Conservation (phyloP, 1,140 invertebrate genomes). For the Lethrus apterus region DNA sequence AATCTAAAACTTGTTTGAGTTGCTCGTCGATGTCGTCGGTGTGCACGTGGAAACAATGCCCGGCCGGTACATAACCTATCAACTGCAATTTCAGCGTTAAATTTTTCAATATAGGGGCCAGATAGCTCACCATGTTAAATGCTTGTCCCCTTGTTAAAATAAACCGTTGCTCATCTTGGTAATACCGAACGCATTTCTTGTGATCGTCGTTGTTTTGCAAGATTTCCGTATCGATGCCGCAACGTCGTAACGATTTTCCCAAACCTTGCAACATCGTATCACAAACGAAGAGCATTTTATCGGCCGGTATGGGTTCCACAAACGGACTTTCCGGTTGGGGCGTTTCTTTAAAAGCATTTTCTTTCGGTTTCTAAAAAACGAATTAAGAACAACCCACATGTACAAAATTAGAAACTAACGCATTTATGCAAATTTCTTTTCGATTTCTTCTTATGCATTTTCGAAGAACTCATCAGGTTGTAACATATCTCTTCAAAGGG, state of each 20-base stretch:
- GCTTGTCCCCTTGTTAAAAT: constrained; percentile 50
- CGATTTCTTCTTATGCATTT: constrained; percentile 42
- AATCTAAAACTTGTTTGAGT: constrained; percentile 50
- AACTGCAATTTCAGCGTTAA: constrained; percentile 37
- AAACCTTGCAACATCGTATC: constrained; percentile 50
- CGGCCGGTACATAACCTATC: constrained; percentile 41
- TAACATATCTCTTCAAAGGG: constrained; percentile 54
- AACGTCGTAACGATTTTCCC: constrained; percentile 53
- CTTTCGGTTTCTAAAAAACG: constrained; percentile 17
- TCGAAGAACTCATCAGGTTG: constrained; percentile 45
- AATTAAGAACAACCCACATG: not conserved
- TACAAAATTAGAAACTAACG: not conserved
- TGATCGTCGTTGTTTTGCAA: constrained; percentile 45
- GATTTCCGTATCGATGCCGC: constrained; percentile 57
- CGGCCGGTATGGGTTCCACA: constrained; percentile 17
- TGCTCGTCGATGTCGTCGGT: constrained; percentile 47
- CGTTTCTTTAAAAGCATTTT: not conserved
- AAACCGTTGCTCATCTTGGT: constrained; percentile 47
- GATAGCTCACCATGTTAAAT: constrained; percentile 38
- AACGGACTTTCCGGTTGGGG: constrained; percentile 19
- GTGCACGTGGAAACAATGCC: constrained; percentile 47
- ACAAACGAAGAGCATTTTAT: constrained; percentile 45
- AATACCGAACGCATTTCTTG: constrained; percentile 45
- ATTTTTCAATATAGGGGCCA: not conserved
- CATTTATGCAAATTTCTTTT: constrained; percentile 25